These are phyloP conservation scores for Cyanoderma ruficeps DNA, from an alignment of 2,113 vertebrate genomes.

Conservation along the genomic window DNA sequence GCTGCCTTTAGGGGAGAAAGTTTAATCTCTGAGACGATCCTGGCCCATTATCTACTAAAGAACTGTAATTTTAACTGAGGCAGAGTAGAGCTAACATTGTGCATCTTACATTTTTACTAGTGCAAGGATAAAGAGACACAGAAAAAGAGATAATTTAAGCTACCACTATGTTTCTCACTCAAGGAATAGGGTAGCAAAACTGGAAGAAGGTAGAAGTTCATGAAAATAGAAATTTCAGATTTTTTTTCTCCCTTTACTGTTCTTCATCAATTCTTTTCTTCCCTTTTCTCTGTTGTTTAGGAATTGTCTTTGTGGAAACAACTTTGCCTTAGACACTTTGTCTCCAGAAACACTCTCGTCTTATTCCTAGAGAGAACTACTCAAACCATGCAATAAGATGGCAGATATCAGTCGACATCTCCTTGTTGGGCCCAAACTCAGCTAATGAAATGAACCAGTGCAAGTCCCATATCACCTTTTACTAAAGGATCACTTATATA, in stretches of 20 bases:
- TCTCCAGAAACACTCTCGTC: neutral
- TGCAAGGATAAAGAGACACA: neutral
- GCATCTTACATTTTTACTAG: neutral
- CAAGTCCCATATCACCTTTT: neutral
- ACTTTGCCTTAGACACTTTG: neutral
- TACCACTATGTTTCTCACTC: neutral
- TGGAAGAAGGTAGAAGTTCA: neutral
- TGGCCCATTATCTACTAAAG: neutral
- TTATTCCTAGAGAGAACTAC: neutral
- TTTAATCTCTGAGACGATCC: neutral
- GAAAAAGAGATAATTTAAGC: neutral
- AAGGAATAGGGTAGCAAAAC: neutral
- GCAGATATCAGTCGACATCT: neutral
- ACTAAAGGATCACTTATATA: neutral
- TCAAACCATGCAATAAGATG: fast-evolving
- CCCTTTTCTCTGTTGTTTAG: neutral
- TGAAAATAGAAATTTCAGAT: neutral
- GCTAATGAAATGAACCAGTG: neutral
- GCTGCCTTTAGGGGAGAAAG: neutral
- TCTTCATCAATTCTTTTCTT: neutral
- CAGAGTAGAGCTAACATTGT: neutral
- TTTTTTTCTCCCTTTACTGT: neutral
- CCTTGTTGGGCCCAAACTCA: neutral
- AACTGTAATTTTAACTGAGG: neutral
- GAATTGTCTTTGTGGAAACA: neutral